Evolutionary conservation across 2,113 vertebrate genomes (phyloP).

Genomic region (Podocnemis expansa): DNA sequence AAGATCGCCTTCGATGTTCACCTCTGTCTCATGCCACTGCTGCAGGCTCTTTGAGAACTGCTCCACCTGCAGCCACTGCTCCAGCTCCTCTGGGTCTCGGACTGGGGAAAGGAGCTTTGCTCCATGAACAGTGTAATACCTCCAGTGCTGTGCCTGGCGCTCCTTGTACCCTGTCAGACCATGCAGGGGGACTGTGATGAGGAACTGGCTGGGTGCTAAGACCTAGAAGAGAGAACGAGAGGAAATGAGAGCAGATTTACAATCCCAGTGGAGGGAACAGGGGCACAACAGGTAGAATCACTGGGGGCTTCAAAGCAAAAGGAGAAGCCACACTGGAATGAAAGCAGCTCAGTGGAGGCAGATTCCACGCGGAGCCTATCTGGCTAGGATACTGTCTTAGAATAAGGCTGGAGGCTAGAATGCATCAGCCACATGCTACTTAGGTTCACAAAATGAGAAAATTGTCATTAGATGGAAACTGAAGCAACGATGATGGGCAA

Average conservation of each 20-base stretch:
- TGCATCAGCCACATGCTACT: not conserved
- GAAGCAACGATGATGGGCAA: not conserved
- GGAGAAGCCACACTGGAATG: not conserved
- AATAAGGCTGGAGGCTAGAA: not conserved
- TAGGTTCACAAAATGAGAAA: not conserved
- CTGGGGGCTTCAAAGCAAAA: not conserved
- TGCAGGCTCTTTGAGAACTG: constrained; percentile 82
- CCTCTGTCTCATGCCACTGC: constrained; percentile 82
- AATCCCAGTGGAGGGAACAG: not conserved
- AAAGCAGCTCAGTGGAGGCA: not conserved
- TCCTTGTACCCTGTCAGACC: constrained; percentile 82
- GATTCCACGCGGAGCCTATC: not conserved
- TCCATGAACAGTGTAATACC: constrained; percentile 83
- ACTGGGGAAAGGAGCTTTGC: constrained; percentile 78
- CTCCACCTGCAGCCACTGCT: constrained; percentile 85
- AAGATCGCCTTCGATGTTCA: constrained; percentile 83
- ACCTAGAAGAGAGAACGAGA: constrained; percentile 74
- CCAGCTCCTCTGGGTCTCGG: constrained; percentile 81
- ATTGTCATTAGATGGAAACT: not conserved
- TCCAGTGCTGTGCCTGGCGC: constrained; percentile 72
- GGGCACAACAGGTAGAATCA: not conserved
- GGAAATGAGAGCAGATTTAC: not conserved
- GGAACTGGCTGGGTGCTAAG: constrained; percentile 80
- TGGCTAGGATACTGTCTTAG: not conserved
- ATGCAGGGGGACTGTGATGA: constrained; percentile 82